Conservation (phyloP, 2,888 invertebrate species). For the Cheiracanthium punctorium region DNA sequence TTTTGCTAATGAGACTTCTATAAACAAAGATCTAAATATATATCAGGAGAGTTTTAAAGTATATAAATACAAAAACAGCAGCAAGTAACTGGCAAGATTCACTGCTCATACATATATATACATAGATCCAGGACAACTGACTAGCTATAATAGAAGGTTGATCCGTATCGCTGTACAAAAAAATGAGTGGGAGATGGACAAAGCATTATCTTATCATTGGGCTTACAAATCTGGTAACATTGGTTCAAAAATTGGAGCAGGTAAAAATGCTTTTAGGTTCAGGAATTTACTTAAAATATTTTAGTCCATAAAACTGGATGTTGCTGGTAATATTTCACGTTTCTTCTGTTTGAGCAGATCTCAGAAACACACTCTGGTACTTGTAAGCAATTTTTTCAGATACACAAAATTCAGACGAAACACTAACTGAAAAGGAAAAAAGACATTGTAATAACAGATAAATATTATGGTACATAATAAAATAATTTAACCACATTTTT, state of each 20-base stretch:
- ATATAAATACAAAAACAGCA: constrained; percentile 43
- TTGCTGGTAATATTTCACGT: background rate
- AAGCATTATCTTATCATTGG: background rate
- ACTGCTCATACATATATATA: constrained; percentile 51
- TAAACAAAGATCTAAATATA: background rate
- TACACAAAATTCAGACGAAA: constrained; percentile 5
- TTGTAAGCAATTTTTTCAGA: constrained; percentile 39
- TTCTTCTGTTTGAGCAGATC: constrained; percentile 49
- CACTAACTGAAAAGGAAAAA: constrained; percentile 34
- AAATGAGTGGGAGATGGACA: background rate
- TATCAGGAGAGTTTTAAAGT: background rate
- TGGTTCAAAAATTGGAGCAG: constrained; percentile 18
- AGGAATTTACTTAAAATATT: background rate
- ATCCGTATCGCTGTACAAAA: background rate
- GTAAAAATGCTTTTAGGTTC: background rate
- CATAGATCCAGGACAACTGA: constrained; percentile 50
- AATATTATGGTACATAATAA: too few relatives aligned
- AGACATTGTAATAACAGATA: too few relatives aligned
- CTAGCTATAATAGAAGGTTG: constrained; percentile 49
- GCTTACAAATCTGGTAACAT: constrained; percentile 64
- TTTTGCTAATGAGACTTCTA: background rate
- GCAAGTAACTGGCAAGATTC: constrained; percentile 26
- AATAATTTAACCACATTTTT: too few relatives aligned
- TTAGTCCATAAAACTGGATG: constrained; percentile 6
- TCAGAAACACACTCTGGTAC: constrained; percentile 53